Evolutionary conservation across 2,888 invertebrate genomes (phyloP).

Genomic region (Orthosia gracilis): DNA sequence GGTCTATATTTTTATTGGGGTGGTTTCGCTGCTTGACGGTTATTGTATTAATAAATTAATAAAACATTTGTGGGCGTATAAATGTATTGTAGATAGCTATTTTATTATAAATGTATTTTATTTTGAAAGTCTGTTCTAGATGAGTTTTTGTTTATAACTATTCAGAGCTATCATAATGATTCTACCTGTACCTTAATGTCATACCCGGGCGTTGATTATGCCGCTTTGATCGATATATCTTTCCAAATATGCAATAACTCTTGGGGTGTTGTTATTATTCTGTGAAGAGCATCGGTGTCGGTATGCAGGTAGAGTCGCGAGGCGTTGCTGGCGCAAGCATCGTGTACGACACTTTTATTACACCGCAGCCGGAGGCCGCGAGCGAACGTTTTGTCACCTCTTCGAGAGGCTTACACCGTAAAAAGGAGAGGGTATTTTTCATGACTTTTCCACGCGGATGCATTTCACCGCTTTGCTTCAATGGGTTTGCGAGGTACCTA

Average conservation of each 20-base stretch:
- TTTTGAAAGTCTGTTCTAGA: background rate
- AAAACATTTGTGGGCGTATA: conserved; percentile 8
- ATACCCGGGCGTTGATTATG: background rate
- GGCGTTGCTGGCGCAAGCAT: conserved; percentile 61
- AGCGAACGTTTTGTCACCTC: conserved; percentile 82
- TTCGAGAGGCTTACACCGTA: conserved; percentile 81
- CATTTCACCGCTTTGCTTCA: conserved; percentile 82
- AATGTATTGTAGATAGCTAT: background rate
- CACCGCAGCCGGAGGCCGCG: conserved; percentile 72
- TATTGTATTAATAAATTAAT: conserved; percentile 36
- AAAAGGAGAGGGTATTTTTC: conserved; percentile 82
- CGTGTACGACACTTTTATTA: conserved; percentile 79
- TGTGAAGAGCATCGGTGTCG: conserved; percentile 48
- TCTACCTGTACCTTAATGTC: background rate
- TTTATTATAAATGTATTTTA: background rate
- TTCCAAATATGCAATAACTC: conserved; percentile 24
- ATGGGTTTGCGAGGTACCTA: conserved; percentile 78
- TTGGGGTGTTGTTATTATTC: conserved; percentile 45
- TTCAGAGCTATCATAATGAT: background rate
- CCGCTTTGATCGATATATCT: background rate
- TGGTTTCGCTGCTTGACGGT: conserved; percentile 31
- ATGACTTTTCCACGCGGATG: conserved; percentile 83
- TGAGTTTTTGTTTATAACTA: no score
- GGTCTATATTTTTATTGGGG: conserved; percentile 62
- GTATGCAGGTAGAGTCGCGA: conserved; percentile 59